A percentile compares a stretch with the other conserved stretches of the same genome.
Evolutionary conservation across 2,113 vertebrate genomes (phyloP).

Genomic region (Dendropsophus ebraccatus): DNA sequence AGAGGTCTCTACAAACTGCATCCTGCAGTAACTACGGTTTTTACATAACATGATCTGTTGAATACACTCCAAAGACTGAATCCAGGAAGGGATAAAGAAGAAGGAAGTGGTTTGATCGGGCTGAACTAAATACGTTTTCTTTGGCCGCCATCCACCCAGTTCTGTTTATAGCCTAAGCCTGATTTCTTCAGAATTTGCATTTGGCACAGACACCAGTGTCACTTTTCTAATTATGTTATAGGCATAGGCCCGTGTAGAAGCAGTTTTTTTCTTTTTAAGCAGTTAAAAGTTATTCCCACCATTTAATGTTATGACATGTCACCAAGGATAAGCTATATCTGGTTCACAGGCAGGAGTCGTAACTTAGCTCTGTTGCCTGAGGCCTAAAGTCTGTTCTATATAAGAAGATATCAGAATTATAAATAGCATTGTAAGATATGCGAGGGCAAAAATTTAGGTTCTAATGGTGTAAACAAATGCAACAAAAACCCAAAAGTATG

Average conservation of each 20-base stretch:
- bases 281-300: too few species aligned
- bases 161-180: background rate
- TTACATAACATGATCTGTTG: background rate
- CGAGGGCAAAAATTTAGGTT: too few species aligned
- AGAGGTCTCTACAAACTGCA: background rate
- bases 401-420: too few species aligned
- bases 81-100: background rate
- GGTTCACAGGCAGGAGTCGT: too few species aligned
- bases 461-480: too few species aligned
- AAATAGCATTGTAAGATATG: too few species aligned
- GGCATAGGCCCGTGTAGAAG: background rate
- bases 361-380: too few species aligned
- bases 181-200: background rate
- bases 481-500: too few species aligned
- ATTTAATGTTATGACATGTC: too few species aligned
- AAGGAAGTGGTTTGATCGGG: background rate
- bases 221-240: background rate
- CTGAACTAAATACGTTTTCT: background rate
- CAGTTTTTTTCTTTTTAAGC: too few species aligned
- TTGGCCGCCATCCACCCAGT: background rate
- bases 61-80: background rate
- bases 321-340: too few species aligned
- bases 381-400: too few species aligned
- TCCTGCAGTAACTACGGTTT: background rate
- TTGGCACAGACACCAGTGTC: background rate